A percentile compares a stretch with the other conserved stretches of the same genome.
phyloP scores from a whole-genome alignment of 2,113 vertebrate genomes.

The Cariama cristata region DNA sequence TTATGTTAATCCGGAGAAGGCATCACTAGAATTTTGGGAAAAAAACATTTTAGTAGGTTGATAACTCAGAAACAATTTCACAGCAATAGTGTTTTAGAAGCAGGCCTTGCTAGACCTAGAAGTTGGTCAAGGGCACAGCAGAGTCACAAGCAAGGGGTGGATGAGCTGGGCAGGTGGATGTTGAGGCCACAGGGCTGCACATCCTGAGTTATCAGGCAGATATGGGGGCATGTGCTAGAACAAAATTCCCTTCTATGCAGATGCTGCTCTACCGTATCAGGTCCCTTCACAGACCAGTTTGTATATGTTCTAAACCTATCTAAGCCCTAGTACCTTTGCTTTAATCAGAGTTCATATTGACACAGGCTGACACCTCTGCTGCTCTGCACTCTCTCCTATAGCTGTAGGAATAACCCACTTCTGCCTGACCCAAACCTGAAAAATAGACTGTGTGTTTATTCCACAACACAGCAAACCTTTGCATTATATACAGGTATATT shows the following conservation, averaged over 20 bases:
- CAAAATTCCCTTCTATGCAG: neutral
- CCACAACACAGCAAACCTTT: neutral
- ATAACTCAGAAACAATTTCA: neutral
- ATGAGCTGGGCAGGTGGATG: fast-evolving
- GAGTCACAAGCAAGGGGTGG: neutral
- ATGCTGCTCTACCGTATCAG: neutral
- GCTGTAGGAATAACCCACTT: neutral
- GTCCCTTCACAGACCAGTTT: neutral
- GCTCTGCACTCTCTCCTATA: neutral
- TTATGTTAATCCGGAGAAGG: neutral
- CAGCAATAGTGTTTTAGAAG: neutral
- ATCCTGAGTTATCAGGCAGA: neutral
- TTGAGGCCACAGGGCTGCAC: neutral
- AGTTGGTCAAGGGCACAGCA: neutral
- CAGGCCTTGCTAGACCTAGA: neutral
- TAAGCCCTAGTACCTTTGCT: neutral
- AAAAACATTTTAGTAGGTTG: neutral
- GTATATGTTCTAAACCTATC: neutral
- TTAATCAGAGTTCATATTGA: neutral
- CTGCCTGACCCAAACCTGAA: neutral
- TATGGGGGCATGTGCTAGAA: neutral
- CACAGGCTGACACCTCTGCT: neutral
- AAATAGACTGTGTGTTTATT: neutral
- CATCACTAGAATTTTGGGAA: neutral
- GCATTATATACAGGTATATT: neutral